phyloP scores from a whole-genome alignment of 35 echinoderm and acorn worm genomes.

The Anneissia japonica region DNA sequence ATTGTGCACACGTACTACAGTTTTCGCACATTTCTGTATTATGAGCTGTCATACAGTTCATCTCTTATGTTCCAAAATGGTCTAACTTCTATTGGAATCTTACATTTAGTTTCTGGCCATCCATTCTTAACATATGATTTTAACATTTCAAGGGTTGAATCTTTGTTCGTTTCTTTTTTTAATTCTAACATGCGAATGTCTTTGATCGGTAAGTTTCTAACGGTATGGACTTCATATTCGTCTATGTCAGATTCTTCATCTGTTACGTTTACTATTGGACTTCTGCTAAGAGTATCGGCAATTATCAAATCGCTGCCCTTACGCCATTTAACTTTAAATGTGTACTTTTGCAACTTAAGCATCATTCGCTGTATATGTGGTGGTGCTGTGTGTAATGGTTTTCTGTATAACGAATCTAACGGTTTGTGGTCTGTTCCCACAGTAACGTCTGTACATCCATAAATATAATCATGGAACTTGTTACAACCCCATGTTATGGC shows the following conservation, averaged over 20 bases:
- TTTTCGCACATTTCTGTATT: neutral
- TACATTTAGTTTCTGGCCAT: neutral
- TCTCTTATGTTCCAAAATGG: neutral
- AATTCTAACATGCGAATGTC: neutral
- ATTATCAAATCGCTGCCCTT: conserved; percentile 21
- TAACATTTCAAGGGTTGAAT: neutral
- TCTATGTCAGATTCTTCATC: neutral
- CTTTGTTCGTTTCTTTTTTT: neutral
- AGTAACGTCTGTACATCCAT: neutral
- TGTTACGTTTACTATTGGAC: neutral
- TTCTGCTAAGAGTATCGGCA: conserved; percentile 11
- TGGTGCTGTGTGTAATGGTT: conserved; percentile 27
- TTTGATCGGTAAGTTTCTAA: neutral
- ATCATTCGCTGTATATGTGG: conserved; percentile 27
- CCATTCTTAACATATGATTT: neutral
- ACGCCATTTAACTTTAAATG: neutral
- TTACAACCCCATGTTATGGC: conserved; percentile 9
- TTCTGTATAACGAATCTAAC: conserved; percentile 13
- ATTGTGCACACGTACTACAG: neutral
- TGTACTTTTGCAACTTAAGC: conserved; percentile 21
- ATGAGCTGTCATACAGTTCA: neutral
- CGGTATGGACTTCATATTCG: neutral
- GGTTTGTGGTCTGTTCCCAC: conserved; percentile 39
- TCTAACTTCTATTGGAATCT: neutral
- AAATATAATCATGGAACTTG: conserved; percentile 26